These are phyloP conservation scores for Charanyca ferruginea DNA, from an alignment of 2,888 invertebrate species.

Conservation along the genomic window DNA sequence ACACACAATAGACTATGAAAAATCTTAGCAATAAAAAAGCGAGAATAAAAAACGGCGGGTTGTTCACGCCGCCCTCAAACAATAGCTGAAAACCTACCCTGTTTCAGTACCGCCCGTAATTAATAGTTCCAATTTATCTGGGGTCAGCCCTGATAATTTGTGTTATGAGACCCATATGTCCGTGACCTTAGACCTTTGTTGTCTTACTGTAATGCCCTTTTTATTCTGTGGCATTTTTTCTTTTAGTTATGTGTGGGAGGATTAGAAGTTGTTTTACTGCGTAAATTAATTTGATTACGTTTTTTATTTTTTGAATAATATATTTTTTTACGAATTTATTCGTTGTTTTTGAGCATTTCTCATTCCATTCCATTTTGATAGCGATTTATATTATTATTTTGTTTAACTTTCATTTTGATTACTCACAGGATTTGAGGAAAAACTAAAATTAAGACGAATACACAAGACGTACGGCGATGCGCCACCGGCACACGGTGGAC, in stretches of 20 bases:
- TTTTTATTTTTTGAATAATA: too few relatives aligned
- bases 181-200: constrained; percentile 47
- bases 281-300: too few relatives aligned
- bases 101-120: constrained; percentile 42
- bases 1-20: constrained; percentile 30
- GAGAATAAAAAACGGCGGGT: constrained; percentile 28
- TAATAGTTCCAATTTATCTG: constrained; percentile 61
- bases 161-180: constrained; percentile 45
- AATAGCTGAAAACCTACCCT: constrained; percentile 33
- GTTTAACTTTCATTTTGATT: too few relatives aligned
- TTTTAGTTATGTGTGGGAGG: background rate
- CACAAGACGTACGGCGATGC: too few relatives aligned
- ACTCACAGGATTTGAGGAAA: too few relatives aligned
- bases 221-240: constrained; percentile 19
- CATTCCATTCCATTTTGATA: too few relatives aligned
- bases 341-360: too few relatives aligned
- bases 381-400: too few relatives aligned
- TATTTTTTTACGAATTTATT: too few relatives aligned
- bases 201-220: constrained; percentile 27
- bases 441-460: too few relatives aligned
- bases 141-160: constrained; percentile 50
- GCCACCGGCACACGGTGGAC: too few relatives aligned
- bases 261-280: constrained; percentile 1
- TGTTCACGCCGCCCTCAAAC: constrained; percentile 14
- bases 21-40: constrained; percentile 47